A percentile compares a stretch with the other conserved stretches of the same genome.
phyloP scores from a whole-genome alignment of 2,888 invertebrate species.

The Bembecia ichneumoniformis region DNA sequence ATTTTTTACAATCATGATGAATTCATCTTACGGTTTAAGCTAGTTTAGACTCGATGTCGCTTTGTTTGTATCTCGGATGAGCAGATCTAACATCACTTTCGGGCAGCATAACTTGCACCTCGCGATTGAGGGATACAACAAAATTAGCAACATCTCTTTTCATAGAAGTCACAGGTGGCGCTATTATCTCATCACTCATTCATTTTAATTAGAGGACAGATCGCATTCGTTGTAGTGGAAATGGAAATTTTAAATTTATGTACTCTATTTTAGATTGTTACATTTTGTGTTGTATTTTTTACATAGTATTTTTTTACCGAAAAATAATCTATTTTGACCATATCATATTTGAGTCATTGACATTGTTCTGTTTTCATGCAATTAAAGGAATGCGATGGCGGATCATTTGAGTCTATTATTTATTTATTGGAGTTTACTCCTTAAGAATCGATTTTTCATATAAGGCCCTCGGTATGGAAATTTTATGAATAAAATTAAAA shows the following conservation, averaged over 20 bases:
- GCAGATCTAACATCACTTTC: slow-evolving; percentile 29
- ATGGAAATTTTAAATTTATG: slow-evolving; percentile 18
- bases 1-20: slow-evolving; percentile 35
- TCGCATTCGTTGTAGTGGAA: slow-evolving; percentile 65
- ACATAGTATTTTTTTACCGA: not conserved
- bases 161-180: slow-evolving; percentile 40
- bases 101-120: slow-evolving; percentile 39
- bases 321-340: not conserved
- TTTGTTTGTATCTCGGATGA: slow-evolving; percentile 33
- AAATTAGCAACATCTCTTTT: slow-evolving; percentile 30
- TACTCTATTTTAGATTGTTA: not conserved
- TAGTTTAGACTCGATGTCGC: slow-evolving; percentile 21
- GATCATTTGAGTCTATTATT: slow-evolving; percentile 41
- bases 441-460: too few relatives aligned
- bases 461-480: too few relatives aligned
- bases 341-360: slow-evolving; percentile 12
- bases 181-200: slow-evolving; percentile 38
- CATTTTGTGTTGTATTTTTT: not conserved
- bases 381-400: slow-evolving; percentile 70
- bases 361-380: slow-evolving; percentile 49
- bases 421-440: not conserved
- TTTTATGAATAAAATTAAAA: too few relatives aligned
- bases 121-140: slow-evolving; percentile 38
- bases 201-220: slow-evolving; percentile 57
- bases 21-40: slow-evolving; percentile 29